phyloP scores from a whole-genome alignment of 2,113 vertebrate species.

The Pangasianodon hypophthalmus region DNA sequence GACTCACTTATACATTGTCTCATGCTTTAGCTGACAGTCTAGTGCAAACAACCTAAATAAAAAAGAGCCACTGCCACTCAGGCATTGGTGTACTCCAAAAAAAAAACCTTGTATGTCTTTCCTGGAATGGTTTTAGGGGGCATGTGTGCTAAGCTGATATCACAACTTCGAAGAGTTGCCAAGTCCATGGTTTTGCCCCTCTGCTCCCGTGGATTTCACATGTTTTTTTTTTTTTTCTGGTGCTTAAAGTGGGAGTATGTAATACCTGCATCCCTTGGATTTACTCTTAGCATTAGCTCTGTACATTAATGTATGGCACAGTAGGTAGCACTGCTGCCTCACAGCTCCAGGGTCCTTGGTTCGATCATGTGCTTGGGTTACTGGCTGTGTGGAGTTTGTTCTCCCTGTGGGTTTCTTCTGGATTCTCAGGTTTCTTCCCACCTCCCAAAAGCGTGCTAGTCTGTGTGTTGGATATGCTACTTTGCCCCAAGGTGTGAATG shows the following conservation, averaged over 20 bases:
- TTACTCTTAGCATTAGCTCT: background rate
- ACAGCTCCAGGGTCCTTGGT: background rate
- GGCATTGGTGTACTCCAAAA: background rate
- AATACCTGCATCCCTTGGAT: background rate
- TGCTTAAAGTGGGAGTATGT: background rate
- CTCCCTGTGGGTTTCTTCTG: background rate
- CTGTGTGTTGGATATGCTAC: background rate
- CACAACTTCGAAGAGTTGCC: background rate
- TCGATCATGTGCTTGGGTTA: background rate
- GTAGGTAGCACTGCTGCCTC: background rate
- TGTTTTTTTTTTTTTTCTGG: background rate
- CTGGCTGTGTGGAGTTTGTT: background rate
- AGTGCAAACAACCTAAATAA: conserved; percentile 1
- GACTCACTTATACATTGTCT: conserved; percentile 1
- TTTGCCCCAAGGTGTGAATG: background rate
- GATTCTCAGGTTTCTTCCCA: background rate
- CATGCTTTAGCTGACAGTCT: background rate
- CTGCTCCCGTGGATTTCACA: background rate
- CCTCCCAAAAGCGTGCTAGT: background rate
- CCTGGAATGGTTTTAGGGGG: background rate
- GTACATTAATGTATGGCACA: background rate
- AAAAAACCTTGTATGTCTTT: too few species aligned
- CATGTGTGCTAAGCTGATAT: background rate
- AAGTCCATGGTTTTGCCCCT: background rate
- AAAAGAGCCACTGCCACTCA: background rate